A percentile compares a stretch with the other conserved stretches of the same genome.
Evolutionary conservation across 2,113 vertebrate genomes (phyloP).

Genomic region (Deroptyus accipitrinus): DNA sequence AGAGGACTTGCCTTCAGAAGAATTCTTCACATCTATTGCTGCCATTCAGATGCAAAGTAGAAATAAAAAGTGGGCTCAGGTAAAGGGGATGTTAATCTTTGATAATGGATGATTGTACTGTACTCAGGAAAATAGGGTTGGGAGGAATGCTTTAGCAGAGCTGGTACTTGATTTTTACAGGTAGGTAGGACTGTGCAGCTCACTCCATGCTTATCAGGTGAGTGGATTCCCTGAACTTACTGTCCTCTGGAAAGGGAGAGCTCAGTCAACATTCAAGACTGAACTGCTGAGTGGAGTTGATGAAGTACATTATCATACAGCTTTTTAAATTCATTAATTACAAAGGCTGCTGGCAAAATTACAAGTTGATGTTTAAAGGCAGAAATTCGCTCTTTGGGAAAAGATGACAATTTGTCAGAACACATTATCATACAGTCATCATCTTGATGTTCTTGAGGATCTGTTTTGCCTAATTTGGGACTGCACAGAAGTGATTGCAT

Average conservation of each 20-base stretch:
- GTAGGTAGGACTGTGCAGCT: neutral
- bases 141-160: neutral
- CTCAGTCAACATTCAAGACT: neutral
- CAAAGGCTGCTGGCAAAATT: neutral
- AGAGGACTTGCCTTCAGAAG: constrained; percentile 84
- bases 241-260: neutral
- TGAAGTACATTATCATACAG: neutral
- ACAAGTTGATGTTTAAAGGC: neutral
- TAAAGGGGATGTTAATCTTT: constrained; percentile 18
- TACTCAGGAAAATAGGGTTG: neutral
- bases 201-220: neutral
- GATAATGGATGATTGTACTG: neutral
- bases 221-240: neutral
- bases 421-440: neutral
- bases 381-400: neutral
- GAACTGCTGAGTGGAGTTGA: neutral
- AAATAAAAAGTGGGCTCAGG: constrained; percentile 93
- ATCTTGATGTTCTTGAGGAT: neutral
- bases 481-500: neutral
- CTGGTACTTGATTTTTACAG: neutral
- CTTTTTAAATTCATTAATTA: neutral
- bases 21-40: constrained; percentile 87
- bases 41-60: constrained; percentile 90
- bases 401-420: neutral
- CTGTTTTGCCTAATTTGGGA: neutral